Base-by-base conservation (phyloP, 1,140 invertebrate species). In the Nephotettix cincticeps region DNA sequence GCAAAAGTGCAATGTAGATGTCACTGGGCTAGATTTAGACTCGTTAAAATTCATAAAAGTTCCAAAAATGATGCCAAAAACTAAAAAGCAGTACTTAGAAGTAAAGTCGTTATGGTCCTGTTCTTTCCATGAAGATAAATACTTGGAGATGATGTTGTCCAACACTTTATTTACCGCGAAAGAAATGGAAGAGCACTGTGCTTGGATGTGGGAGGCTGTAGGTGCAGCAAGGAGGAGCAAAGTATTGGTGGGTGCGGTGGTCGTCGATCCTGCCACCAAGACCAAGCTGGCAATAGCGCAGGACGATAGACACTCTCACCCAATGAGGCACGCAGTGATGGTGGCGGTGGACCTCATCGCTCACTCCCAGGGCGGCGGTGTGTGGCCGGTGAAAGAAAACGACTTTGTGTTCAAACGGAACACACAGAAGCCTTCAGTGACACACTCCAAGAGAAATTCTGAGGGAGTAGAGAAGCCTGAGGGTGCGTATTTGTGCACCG, bases 401-500 rank as follows among this genome's bases (percentile, higher is more conserved):
- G 68, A 72, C 23, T 70, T 28, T 30, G 36, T 65, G 43, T 25
- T 61, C 4, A 1, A 11, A 36, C 3, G 29, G 14, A 32, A 64
- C 14, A n/a, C 17, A 29, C 21, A 32, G 28, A 43, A 71, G 43
- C 17, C 28, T 13, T 1, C 23, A 3, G 23, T 64, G 17, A 40
- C n/a, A 14, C 61, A 65, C 30, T n/a, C 23, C 36, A 71, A 71
- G 36, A 1, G 61, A 51, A 45, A 56, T 36, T 19, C 3, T 0
- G 40, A 61, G 11, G 54, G 61, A 1, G 40, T 32, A 3, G 36
- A 25, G 14, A 61, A 66, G 19, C 29, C 61, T 19, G 68, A 43
- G 36, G 86, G 86, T 1, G 88, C 90, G 0, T 98, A 98, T 80
- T 82, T 98, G 4, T 97, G 95, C 81, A 97, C 95, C 0, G 91